Evolutionary conservation across 2,797 vertebrate genomes (phyloP), one percentile per base, ranked within the genome.

Genomic region (Muscicapa comitata): DNA sequence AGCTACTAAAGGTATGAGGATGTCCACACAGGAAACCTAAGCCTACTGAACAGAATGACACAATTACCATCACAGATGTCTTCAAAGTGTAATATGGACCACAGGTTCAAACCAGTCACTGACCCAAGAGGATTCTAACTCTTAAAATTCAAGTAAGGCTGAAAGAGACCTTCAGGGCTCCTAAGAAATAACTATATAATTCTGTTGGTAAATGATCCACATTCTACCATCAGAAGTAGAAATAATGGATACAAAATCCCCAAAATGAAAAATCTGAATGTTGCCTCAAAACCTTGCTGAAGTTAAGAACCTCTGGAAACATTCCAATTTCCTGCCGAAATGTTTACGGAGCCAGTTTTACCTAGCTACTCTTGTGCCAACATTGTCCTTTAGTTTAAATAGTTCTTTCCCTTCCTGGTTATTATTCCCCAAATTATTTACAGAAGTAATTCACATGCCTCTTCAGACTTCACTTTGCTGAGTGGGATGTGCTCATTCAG

Each of bases 311-410:
- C 29, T 90, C 76, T 77, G 70, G 29, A 88, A 92, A 72, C 21
- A n/a, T 8, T 74, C 38, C 0, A 3, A 51, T 70, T 95, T 94
- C 95, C 90, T 95, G 90, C 17, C 8, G 1, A 93, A 80, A 75
- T 31, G 6, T 66, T 88, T 95, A 87, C 45, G 42, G 73, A 80
- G 43, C 21, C 85, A 86, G 75, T 14, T 62, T 24, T n/a, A 94
- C 79, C 90, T 48, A 83, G 55, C 37, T 82, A 31, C 51, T 76
- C 74, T 79, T 70, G 45, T 77, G 90, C 89, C 89, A 95, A 77
- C 81, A 90, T 85, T 95, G 91, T 90, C 79, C 88, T 91, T 72
- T n/a, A 79, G 43, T 73, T 95, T 78, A 87, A 94, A 71, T 35
- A 88, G 79, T 55, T 95, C 50, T 84, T 37, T 87, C 75, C 75